Percentiles rank a stretch among this genome's conserved stretches.
These are phyloP conservation scores for Mormyrus iriodes DNA, from an alignment of 2,113 vertebrate genomes.

Conservation along the genomic window DNA sequence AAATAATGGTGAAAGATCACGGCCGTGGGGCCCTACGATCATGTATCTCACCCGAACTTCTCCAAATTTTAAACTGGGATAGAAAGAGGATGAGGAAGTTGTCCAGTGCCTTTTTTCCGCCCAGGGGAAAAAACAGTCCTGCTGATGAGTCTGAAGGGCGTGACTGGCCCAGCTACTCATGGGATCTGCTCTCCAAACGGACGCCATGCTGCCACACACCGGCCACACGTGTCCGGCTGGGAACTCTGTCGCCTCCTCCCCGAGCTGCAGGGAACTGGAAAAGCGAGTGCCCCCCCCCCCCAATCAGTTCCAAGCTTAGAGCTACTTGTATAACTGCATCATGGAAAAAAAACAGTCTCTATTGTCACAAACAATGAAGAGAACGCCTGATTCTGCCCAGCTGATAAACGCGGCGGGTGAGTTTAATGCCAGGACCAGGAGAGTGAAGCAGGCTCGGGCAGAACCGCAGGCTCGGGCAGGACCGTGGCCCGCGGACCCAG, in stretches of 20 bases:
- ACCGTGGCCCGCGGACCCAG: background rate
- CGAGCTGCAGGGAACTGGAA: background rate
- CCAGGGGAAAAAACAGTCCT: background rate
- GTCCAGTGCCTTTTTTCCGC: background rate
- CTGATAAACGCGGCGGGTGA: background rate
- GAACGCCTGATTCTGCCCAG: background rate
- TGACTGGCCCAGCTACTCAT: background rate
- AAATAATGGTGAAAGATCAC: background rate
- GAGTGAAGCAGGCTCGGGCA: background rate
- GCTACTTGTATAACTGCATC: background rate
- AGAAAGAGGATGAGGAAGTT: conserved; percentile 5
- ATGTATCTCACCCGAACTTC: background rate
- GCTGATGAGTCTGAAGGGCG: background rate
- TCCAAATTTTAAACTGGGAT: background rate
- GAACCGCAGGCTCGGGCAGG: background rate
- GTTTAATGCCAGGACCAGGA: no score
- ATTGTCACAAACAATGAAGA: background rate
- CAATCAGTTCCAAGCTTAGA: background rate
- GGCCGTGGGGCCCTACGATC: background rate
- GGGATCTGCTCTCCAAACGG: background rate
- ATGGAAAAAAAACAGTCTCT: background rate
- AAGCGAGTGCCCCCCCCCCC: background rate
- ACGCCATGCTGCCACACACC: background rate
- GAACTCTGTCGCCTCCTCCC: background rate
- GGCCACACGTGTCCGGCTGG: background rate